Conservation (phyloP, 1,140 invertebrate genomes). For the Venustaconcha ellipsiformis region DNA sequence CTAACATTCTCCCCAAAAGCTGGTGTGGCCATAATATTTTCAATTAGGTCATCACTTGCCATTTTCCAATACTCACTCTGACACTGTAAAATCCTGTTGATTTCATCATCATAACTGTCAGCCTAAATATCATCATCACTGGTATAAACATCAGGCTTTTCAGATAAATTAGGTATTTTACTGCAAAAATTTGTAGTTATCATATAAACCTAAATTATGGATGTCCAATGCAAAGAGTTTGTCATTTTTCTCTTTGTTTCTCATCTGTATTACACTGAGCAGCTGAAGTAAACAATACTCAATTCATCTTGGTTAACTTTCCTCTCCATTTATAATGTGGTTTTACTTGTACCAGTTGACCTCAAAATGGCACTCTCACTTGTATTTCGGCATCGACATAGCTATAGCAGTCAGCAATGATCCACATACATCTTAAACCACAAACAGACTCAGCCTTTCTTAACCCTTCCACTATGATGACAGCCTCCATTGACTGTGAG, state of each 20-base stretch:
- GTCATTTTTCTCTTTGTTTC: not conserved
- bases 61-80: too few relatives aligned
- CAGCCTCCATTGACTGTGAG: slow-evolving; percentile 68
- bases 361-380: slow-evolving; percentile 51
- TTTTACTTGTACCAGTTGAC: slow-evolving; percentile 29
- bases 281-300: not conserved
- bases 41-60: too few relatives aligned
- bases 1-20: too few relatives aligned
- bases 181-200: not conserved
- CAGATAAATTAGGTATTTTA: too few relatives aligned
- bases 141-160: too few relatives aligned
- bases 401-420: slow-evolving; percentile 69
- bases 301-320: slow-evolving; percentile 8
- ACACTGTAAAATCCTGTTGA: too few relatives aligned
- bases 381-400: slow-evolving; percentile 58
- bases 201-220: slow-evolving; percentile 10
- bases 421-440: slow-evolving; percentile 58
- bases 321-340: slow-evolving; percentile 9
- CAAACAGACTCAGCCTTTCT: slow-evolving; percentile 58
- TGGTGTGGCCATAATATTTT: too few relatives aligned
- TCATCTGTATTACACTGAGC: slow-evolving; percentile 20
- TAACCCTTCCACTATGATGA: slow-evolving; percentile 67
- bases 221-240: slow-evolving; percentile 12
- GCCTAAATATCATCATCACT: too few relatives aligned
- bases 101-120: too few relatives aligned